Evolutionary conservation across 2,888 invertebrate species (phyloP).

Genomic region (Nesidiocoris tenuis): DNA sequence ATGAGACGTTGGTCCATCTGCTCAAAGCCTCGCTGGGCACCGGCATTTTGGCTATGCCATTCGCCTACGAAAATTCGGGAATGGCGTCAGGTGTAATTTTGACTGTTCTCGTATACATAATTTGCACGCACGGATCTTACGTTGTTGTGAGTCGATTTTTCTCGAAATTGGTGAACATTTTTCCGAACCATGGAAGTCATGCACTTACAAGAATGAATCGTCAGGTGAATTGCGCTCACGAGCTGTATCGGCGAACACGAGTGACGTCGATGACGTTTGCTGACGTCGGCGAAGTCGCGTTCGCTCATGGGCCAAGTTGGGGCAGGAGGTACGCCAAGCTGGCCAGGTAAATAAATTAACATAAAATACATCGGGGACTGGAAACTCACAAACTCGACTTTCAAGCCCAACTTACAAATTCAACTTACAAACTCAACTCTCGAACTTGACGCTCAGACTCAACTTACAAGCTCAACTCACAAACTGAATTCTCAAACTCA

Average conservation of each 20-base stretch:
- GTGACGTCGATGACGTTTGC: constrained; percentile 79
- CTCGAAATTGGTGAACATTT: too few relatives aligned
- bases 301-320: constrained; percentile 73
- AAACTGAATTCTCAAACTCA: too few relatives aligned
- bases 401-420: too few relatives aligned
- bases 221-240: constrained; percentile 80
- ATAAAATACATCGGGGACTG: too few relatives aligned
- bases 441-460: too few relatives aligned
- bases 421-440: too few relatives aligned
- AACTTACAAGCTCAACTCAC: too few relatives aligned
- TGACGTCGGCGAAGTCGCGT: constrained; percentile 78
- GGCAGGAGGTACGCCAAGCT: constrained; percentile 63
- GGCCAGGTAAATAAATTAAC: constrained; percentile 65
- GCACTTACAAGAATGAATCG: too few relatives aligned
- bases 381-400: too few relatives aligned
- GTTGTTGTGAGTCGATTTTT: constrained; percentile 69
- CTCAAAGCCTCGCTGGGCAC: constrained; percentile 95
- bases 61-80: constrained; percentile 85
- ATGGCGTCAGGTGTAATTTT: constrained; percentile 79
- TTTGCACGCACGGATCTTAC: constrained; percentile 94
- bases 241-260: constrained; percentile 70
- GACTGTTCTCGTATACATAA: constrained; percentile 78
- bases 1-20: constrained; percentile 88
- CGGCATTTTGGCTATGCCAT: constrained; percentile 92
- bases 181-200: too few relatives aligned